Evolutionary conservation across 2,888 invertebrate species (phyloP).

Genomic region (Heliconius aoede): DNA sequence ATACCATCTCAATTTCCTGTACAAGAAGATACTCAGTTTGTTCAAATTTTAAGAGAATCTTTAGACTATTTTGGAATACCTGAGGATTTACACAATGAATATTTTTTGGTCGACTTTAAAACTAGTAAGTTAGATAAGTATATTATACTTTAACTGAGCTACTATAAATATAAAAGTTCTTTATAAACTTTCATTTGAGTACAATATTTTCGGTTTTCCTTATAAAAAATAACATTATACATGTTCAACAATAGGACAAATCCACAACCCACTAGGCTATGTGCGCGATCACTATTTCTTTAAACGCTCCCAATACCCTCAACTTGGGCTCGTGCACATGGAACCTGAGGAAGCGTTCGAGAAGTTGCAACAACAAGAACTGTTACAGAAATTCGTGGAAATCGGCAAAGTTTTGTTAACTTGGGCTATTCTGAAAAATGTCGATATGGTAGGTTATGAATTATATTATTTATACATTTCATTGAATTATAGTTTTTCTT

Average conservation of each 20-base stretch:
- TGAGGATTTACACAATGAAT: slow-evolving; percentile 93
- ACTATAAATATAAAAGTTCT: too few species aligned
- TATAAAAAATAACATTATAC: neutral
- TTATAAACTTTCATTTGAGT: too few species aligned
- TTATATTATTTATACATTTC: neutral
- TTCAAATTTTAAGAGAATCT: slow-evolving; percentile 96
- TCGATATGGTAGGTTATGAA: slow-evolving; percentile 88
- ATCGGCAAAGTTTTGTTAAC: slow-evolving; percentile 97
- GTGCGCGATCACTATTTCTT: slow-evolving; percentile 98
- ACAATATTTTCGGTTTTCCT: neutral
- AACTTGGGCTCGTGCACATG: slow-evolving; percentile 96
- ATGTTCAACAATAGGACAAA: slow-evolving; percentile 88
- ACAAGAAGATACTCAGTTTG: slow-evolving; percentile 98
- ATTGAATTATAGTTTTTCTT: too few species aligned
- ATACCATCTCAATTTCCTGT: slow-evolving; percentile 99
- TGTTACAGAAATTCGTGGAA: slow-evolving; percentile 97
- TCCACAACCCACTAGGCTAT: slow-evolving; percentile 97
- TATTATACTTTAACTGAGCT: neutral
- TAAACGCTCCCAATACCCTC: slow-evolving; percentile 98
- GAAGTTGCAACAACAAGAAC: slow-evolving; percentile 94
- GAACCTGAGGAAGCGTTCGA: slow-evolving; percentile 95
- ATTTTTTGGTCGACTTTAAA: slow-evolving; percentile 98
- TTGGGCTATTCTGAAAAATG: slow-evolving; percentile 96
- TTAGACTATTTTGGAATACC: slow-evolving; percentile 98
- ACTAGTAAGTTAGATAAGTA: slow-evolving; percentile 90